Evolutionary conservation across 2,888 invertebrate genomes (phyloP), one percentile per base, ranked within the genome.

Genomic region (Zygogramma bicolorata): DNA sequence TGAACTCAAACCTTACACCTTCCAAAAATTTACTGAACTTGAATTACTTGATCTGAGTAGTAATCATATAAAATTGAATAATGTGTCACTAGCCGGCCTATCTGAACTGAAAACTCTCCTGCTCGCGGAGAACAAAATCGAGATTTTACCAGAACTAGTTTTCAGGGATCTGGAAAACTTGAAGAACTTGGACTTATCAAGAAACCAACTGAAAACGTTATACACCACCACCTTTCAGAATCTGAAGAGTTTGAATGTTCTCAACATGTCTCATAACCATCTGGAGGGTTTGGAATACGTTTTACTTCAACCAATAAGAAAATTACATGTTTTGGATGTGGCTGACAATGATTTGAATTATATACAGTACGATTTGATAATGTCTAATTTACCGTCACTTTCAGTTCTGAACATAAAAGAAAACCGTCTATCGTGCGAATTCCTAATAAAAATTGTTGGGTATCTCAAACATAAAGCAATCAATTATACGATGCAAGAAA

Each of bases 181-280:
- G 57, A 77, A 76, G 76, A 73, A 68, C 38, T 73, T 86, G 38
- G 84, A 85, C 78, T 74, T 86, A 49, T 84, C 85, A 0, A 18
- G 59, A 18, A 86, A 86, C 71, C 70, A 78, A 46, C 49, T 86
- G 38, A 68, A 46, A 2, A 13, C 25, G 10, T 22, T 42, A 53
- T 69, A 79, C n/a, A 73, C 75, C 22, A 70, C 75, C 15, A 76
- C 76, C 5, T 85, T 85, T 73, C 53, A 67, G 10, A 74, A 70
- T 27, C 71, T 85, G 29, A 68, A 66, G 6, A 80, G 80, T 72
- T 80, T 86, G 61, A 81, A 83, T 71, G 53, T 75, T 5, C 73
- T 86, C 25, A 85, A 86, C 76, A 71, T 86, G 49, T 85, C 85
- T 0, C 74, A 81, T 59, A 87, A 87, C 75, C 49, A 71, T 13